Evolutionary conservation across 2,888 invertebrate genomes (phyloP).

Genomic region (Theretra japonica): DNA sequence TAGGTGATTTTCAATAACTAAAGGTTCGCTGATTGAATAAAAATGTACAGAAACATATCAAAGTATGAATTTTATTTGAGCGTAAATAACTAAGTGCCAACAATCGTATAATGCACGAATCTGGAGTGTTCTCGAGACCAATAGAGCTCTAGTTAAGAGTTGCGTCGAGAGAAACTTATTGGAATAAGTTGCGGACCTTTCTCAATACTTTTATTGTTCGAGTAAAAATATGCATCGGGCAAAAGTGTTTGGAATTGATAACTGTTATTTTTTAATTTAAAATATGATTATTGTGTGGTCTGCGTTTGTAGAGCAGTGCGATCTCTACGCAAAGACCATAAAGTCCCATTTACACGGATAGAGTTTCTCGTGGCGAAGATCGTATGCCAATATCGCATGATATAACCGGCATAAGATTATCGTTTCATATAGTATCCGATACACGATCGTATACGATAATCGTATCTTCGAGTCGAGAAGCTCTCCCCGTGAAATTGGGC

Average conservation of each 20-base stretch:
- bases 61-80: slow-evolving; percentile 4
- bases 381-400: too few relatives aligned
- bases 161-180: slow-evolving; percentile 18
- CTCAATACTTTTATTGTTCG: slow-evolving; percentile 15
- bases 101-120: slow-evolving; percentile 26
- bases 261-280: background rate
- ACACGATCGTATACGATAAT: too few relatives aligned
- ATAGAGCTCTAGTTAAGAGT: slow-evolving; percentile 26
- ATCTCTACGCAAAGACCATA: too few relatives aligned
- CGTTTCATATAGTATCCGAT: too few relatives aligned
- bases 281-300: too few relatives aligned
- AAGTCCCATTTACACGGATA: too few relatives aligned
- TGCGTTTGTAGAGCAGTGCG: too few relatives aligned
- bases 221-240: background rate
- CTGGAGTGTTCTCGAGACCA: slow-evolving; percentile 24
- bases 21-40: background rate
- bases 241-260: background rate
- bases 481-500: too few relatives aligned
- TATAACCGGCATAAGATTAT: too few relatives aligned
- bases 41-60: background rate
- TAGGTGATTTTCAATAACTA: background rate
- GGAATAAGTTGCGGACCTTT: slow-evolving; percentile 15
- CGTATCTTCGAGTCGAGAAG: too few relatives aligned
- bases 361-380: too few relatives aligned
- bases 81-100: slow-evolving; percentile 17